A percentile compares a stretch with the other conserved stretches of the same genome.
These are phyloP conservation scores for Halotydeus destructor DNA, from an alignment of 1,140 invertebrate genomes.

Conservation along the genomic window DNA sequence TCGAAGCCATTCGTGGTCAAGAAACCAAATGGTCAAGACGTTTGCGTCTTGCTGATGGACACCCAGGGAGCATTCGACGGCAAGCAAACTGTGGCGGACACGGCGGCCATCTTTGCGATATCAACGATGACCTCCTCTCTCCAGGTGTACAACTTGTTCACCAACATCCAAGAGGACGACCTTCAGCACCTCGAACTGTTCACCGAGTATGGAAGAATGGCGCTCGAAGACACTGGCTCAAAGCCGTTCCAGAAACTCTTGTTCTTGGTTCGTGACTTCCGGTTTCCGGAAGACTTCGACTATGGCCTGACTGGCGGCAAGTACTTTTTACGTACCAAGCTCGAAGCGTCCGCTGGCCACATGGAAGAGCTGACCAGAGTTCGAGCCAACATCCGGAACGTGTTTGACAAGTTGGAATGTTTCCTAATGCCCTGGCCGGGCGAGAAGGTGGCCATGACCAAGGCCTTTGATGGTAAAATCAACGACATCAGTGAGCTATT, in stretches of 20 bases:
- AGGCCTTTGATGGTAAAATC: slow-evolving; percentile 81
- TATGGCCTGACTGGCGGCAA: slow-evolving; percentile 78
- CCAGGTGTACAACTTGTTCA: slow-evolving; percentile 32
- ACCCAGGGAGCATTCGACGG: slow-evolving; percentile 96
- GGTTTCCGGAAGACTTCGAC: slow-evolving; percentile 84
- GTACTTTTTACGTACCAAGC: slow-evolving; percentile 60
- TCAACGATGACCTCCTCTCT: slow-evolving; percentile 33
- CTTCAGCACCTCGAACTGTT: slow-evolving; percentile 33
- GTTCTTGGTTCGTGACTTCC: slow-evolving; percentile 94
- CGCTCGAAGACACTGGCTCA: slow-evolving; percentile 62
- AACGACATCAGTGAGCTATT: slow-evolving; percentile 83
- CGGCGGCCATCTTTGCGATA: slow-evolving; percentile 81
- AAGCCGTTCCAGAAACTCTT: slow-evolving; percentile 55
- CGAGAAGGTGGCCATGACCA: slow-evolving; percentile 82
- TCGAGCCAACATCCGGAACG: slow-evolving; percentile 74
- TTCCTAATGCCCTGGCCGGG: slow-evolving; percentile 97
- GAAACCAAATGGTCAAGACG: slow-evolving; percentile 24
- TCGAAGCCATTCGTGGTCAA: slow-evolving; percentile 54
- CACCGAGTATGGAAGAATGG: slow-evolving; percentile 86
- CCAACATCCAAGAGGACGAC: slow-evolving; percentile 32
- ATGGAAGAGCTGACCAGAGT: slow-evolving; percentile 84
- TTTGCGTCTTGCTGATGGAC: slow-evolving; percentile 62
- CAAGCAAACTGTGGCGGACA: slow-evolving; percentile 82
- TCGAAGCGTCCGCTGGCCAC: slow-evolving; percentile 38
- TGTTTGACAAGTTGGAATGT: slow-evolving; percentile 84